Evolutionary conservation across 2,113 vertebrate species (phyloP).

Genomic region (Podiceps cristatus): DNA sequence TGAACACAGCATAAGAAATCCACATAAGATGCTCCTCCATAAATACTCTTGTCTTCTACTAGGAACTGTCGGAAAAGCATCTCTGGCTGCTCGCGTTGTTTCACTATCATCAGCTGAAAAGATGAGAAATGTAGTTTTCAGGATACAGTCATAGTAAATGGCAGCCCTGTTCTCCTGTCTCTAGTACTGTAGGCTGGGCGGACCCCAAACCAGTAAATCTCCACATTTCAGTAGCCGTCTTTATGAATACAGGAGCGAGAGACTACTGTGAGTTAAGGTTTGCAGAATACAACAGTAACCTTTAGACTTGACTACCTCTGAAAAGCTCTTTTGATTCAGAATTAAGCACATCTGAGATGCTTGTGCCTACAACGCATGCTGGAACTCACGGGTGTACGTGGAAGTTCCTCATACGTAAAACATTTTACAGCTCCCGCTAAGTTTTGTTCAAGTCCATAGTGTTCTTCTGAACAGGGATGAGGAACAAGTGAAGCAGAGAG

Average conservation of each 20-base stretch:
- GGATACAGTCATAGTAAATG: background rate
- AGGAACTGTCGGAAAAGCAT: slow-evolving; percentile 90
- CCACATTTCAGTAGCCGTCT: background rate
- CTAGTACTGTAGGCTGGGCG: background rate
- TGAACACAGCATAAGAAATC: slow-evolving; percentile 94
- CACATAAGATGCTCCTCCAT: slow-evolving; percentile 90
- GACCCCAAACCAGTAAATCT: fast-evolving
- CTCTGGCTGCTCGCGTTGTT: slow-evolving; percentile 90
- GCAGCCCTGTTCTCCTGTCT: background rate
- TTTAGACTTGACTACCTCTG: background rate
- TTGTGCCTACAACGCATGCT: background rate
- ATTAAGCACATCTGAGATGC: background rate
- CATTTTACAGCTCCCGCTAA: fast-evolving
- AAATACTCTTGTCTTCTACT: slow-evolving; percentile 91
- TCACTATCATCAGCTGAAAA: slow-evolving; percentile 86
- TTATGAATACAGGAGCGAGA: background rate
- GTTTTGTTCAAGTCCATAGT: background rate
- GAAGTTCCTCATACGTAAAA: fast-evolving
- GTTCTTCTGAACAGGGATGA: background rate
- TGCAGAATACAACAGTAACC: background rate
- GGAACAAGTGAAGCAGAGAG: background rate
- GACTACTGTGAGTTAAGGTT: background rate
- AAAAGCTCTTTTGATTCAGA: background rate
- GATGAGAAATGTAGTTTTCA: background rate
- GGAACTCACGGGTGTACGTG: fast-evolving